A percentile compares a stretch with the other conserved stretches of the same genome.
phyloP scores from a whole-genome alignment of 2,888 invertebrate species.

The Amphimallon solstitiale region DNA sequence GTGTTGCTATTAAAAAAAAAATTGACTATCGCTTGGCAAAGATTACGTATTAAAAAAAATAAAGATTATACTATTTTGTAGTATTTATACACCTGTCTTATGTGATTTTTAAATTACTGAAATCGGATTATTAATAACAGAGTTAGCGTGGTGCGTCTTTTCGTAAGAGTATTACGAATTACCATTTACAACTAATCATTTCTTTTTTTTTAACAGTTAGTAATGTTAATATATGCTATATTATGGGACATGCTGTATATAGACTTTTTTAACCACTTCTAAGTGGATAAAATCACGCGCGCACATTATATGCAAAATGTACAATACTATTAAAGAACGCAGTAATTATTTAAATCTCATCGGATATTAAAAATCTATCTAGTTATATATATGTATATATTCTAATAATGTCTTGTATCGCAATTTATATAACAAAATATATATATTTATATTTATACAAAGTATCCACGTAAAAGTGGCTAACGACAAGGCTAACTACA shows the following conservation, averaged over 20 bases:
- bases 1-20: too few relatives aligned
- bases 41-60: too few relatives aligned
- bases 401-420: conserved; percentile 1
- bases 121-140: too few relatives aligned
- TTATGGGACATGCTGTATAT: conserved; percentile 1
- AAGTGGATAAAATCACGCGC: conserved; percentile 28
- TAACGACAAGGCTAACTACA: conserved; percentile 1
- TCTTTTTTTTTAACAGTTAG: too few relatives aligned
- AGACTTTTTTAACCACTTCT: conserved; percentile 31
- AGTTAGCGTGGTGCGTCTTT: too few relatives aligned
- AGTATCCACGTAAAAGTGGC: conserved; percentile 31
- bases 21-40: too few relatives aligned
- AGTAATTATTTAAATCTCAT: background rate
- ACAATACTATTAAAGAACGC: conserved; percentile 3
- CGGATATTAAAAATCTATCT: background rate
- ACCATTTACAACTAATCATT: too few relatives aligned
- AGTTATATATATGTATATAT: background rate
- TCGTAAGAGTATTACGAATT: too few relatives aligned
- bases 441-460: background rate
- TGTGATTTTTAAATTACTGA: too few relatives aligned
- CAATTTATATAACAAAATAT: conserved; percentile 1
- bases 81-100: too few relatives aligned
- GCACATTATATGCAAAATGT: conserved; percentile 32
- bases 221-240: background rate
- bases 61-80: too few relatives aligned